Evolutionary conservation across 2,888 invertebrate genomes (phyloP).

Genomic region (Hipparchia semele): DNA sequence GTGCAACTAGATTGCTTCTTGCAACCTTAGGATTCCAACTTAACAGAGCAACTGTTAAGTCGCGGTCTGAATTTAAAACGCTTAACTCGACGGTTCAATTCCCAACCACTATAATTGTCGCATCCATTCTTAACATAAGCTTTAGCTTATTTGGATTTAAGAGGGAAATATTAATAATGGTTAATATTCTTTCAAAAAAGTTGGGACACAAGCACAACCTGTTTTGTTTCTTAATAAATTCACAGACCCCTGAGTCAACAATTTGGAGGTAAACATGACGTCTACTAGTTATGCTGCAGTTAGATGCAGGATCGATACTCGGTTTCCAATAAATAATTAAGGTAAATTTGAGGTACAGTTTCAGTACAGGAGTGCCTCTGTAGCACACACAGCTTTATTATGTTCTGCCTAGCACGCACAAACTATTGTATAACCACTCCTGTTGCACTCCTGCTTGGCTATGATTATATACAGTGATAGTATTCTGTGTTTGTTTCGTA

Average conservation of each 20-base stretch:
- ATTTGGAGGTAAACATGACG: slow-evolving; percentile 7
- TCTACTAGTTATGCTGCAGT: not conserved
- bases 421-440: not conserved
- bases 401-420: not conserved
- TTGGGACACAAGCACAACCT: not conserved
- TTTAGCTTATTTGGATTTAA: too few relatives aligned
- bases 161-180: too few relatives aligned
- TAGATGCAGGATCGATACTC: not conserved
- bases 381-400: not conserved
- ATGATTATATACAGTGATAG: not conserved
- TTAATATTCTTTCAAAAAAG: too few relatives aligned
- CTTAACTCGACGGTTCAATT: too few relatives aligned
- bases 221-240: not conserved
- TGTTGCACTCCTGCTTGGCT: not conserved
- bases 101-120: too few relatives aligned
- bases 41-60: slow-evolving; percentile 33
- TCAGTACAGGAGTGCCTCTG: not conserved
- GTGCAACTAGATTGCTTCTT: slow-evolving; percentile 31
- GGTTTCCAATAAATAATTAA: slow-evolving; percentile 9
- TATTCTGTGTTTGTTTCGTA: slow-evolving; percentile 22
- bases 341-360: not conserved
- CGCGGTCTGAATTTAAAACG: slow-evolving; percentile 15
- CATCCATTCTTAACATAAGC: too few relatives aligned
- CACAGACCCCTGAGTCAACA: not conserved
- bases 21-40: slow-evolving; percentile 37